Evolutionary conservation across 1,140 invertebrate species (phyloP).

Genomic region (Zaprionus ornatus): DNA sequence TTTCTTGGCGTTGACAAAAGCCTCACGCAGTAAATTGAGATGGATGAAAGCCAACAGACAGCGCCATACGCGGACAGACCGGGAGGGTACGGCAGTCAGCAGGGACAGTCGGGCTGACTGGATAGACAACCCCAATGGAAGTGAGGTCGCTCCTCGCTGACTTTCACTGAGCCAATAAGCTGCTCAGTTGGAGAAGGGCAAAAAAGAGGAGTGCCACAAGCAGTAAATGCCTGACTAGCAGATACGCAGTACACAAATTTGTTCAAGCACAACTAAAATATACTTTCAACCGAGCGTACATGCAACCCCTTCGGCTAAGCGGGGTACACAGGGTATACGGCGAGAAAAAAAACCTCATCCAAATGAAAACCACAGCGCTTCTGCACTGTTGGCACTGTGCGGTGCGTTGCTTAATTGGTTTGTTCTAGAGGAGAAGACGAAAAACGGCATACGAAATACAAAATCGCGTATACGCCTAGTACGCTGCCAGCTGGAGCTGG

Average conservation of each 20-base stretch:
- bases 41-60: conserved; percentile 45
- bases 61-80: neutral
- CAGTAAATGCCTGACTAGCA: neutral
- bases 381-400: conserved; percentile 15
- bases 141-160: conserved; percentile 18
- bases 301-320: neutral
- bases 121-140: conserved; percentile 20
- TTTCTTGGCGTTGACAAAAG: conserved; percentile 58
- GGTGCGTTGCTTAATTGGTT: conserved; percentile 40
- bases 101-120: neutral
- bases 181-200: neutral
- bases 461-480: conserved; percentile 28
- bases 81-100: neutral
- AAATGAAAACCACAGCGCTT: conserved; percentile 19
- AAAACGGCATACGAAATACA: conserved; percentile 11
- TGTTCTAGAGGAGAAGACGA: conserved; percentile 1
- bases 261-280: no score
- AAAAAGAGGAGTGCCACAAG: conserved; percentile 5
- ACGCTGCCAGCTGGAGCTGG: conserved; percentile 11
- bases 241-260: neutral
- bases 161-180: conserved; percentile 42
- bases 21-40: conserved; percentile 57
- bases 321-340: neutral
- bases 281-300: no score
- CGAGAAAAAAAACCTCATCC: conserved; percentile 1